Evolutionary conservation across 2,888 invertebrate genomes (phyloP).

Genomic region (Monoplex corrugatus): DNA sequence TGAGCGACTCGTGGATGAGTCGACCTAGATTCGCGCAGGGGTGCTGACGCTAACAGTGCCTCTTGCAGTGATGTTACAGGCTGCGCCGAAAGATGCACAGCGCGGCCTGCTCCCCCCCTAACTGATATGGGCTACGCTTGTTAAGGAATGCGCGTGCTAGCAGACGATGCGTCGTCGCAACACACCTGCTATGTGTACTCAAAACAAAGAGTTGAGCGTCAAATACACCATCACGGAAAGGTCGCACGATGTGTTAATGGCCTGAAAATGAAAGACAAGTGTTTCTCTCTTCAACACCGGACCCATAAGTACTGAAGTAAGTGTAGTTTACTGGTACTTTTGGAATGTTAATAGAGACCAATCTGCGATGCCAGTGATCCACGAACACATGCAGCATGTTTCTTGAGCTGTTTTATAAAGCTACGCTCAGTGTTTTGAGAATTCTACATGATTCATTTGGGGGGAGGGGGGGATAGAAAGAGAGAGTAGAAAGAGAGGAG

Average conservation of each 20-base stretch:
- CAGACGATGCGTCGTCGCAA: neutral
- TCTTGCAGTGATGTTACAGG: neutral
- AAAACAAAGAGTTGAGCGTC: neutral
- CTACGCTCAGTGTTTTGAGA: neutral
- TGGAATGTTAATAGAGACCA: neutral
- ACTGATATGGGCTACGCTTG: neutral
- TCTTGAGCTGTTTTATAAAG: neutral
- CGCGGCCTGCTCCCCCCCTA: neutral
- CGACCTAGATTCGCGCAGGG: slow-evolving; percentile 1
- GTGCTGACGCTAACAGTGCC: neutral
- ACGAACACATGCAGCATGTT: neutral
- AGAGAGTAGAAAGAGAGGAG: neutral
- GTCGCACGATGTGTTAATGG: neutral
- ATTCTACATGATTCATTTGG: neutral
- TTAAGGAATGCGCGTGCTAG: neutral
- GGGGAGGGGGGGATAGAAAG: no score
- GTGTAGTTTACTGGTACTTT: neutral
- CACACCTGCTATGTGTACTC: neutral
- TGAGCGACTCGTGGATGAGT: neutral
- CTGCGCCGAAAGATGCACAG: neutral
- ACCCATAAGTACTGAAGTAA: neutral
- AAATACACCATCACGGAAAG: neutral
- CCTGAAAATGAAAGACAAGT: neutral
- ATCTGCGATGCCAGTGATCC: neutral
- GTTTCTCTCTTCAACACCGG: neutral